Conservation (phyloP, 1,140 invertebrate species). For the Drosophila sp. region DNA sequence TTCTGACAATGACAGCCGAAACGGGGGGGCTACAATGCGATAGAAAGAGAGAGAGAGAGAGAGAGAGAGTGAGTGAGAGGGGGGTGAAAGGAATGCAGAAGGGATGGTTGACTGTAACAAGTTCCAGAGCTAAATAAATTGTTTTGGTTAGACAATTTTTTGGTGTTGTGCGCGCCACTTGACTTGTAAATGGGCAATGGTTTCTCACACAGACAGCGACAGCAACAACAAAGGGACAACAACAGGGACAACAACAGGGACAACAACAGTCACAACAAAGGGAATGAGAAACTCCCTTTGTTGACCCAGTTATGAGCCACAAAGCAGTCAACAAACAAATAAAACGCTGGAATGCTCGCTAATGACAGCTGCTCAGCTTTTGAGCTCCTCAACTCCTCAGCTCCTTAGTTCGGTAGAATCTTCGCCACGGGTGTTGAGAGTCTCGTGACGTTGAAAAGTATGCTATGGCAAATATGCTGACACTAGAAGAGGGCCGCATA, state of each 20-base stretch:
- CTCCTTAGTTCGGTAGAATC: too few species aligned
- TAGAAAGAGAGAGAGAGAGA: background rate
- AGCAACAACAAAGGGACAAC: slow-evolving; percentile 41
- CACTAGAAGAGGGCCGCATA: slow-evolving; percentile 52
- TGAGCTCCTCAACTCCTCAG: slow-evolving; percentile 6
- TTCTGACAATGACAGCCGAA: slow-evolving; percentile 57
- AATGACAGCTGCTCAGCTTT: slow-evolving; percentile 62
- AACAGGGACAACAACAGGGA: slow-evolving; percentile 35
- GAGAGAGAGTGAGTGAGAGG: background rate
- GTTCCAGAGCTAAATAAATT: slow-evolving; percentile 75
- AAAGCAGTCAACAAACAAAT: slow-evolving; percentile 71
- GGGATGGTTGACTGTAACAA: slow-evolving; percentile 42
- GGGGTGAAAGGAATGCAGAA: background rate
- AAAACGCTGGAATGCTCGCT: slow-evolving; percentile 59
- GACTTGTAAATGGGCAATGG: slow-evolving; percentile 75
- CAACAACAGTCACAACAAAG: slow-evolving; percentile 38
- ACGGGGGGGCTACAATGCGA: slow-evolving; percentile 16
- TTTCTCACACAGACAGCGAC: slow-evolving; percentile 36
- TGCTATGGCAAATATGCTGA: slow-evolving; percentile 74
- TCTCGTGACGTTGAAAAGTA: slow-evolving; percentile 64
- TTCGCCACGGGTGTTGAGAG: slow-evolving; percentile 16
- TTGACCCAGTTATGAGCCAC: slow-evolving; percentile 77
- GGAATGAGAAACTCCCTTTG: slow-evolving; percentile 47
- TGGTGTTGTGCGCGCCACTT: slow-evolving; percentile 75
- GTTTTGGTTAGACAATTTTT: slow-evolving; percentile 78